Percentiles rank a stretch among this genome's conserved stretches.
Conservation (phyloP, 2,888 invertebrate species). For the Troides helena region DNA sequence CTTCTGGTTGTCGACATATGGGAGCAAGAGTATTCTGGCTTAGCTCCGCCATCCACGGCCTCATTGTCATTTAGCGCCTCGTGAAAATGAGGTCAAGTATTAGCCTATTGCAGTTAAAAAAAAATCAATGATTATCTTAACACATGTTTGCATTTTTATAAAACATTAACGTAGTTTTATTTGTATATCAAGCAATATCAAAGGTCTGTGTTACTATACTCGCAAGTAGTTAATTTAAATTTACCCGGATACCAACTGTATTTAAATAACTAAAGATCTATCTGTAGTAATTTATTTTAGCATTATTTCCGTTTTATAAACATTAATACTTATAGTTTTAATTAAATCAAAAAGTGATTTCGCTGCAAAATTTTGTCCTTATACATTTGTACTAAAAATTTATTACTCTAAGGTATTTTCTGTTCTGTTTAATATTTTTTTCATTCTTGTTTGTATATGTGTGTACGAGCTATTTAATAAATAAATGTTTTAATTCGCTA, state of each 20-base stretch:
- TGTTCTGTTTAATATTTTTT: background rate
- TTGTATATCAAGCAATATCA: slow-evolving; percentile 6
- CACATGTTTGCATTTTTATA: background rate
- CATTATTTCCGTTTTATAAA: slow-evolving; percentile 2
- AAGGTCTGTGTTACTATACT: background rate
- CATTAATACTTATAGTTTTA: background rate
- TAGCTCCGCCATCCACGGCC: too few species aligned
- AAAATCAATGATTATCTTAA: background rate
- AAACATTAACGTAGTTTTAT: background rate
- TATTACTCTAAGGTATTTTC: background rate
- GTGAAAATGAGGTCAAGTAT: too few species aligned
- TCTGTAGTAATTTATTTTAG: slow-evolving; percentile 33
- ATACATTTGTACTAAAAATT: background rate
- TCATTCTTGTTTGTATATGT: slow-evolving; percentile 2
- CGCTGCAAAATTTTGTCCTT: background rate
- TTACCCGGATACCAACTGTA: background rate
- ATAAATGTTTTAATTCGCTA: background rate
- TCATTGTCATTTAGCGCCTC: too few species aligned
- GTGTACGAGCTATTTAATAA: background rate
- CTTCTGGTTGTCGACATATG: too few species aligned
- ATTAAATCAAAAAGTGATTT: background rate
- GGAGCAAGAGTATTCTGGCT: too few species aligned
- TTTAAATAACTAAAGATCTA: slow-evolving; percentile 19
- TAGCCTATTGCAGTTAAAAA: too few species aligned
- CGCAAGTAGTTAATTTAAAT: background rate